Percentiles rank a stretch among this genome's conserved stretches.
Evolutionary conservation across 1,140 invertebrate species (phyloP).

Genomic region (Dysdera silvatica): DNA sequence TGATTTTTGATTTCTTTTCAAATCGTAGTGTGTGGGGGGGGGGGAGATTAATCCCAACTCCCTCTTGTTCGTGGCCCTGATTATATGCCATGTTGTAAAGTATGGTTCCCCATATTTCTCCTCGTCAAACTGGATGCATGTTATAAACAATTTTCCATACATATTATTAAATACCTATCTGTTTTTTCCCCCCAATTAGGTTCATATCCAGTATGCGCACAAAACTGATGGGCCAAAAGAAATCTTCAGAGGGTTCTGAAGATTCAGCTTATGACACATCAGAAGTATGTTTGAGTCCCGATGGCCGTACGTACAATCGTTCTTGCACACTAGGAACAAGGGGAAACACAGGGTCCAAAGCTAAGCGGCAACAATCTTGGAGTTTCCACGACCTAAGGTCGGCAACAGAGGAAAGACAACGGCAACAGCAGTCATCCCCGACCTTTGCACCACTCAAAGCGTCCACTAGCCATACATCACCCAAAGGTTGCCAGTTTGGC

Average conservation of each 20-base stretch:
- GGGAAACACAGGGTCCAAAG: neutral
- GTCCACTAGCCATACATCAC: neutral
- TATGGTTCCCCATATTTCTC: too few species aligned
- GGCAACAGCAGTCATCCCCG: neutral
- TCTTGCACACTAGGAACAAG: slow-evolving; percentile 2
- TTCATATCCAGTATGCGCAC: slow-evolving; percentile 21
- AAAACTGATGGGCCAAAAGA: slow-evolving; percentile 16
- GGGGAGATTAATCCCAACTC: too few species aligned
- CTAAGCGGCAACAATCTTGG: slow-evolving; percentile 22
- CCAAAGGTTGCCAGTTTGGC: neutral
- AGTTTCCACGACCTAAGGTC: slow-evolving; percentile 24
- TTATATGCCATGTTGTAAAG: too few species aligned
- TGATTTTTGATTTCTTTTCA: too few species aligned
- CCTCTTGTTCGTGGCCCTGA: too few species aligned
- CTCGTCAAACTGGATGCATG: too few species aligned
- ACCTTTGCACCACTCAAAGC: neutral
- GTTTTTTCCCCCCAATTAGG: slow-evolving; percentile 2
- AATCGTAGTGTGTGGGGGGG: too few species aligned
- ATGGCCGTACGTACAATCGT: slow-evolving; percentile 1
- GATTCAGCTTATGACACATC: slow-evolving; percentile 30
- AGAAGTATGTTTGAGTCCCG: slow-evolving; percentile 26
- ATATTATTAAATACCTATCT: neutral
- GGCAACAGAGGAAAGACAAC: neutral
- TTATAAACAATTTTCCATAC: too few species aligned
- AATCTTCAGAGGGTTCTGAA: slow-evolving; percentile 23